Base-by-base conservation (phyloP, 2,888 invertebrate species). In the Agonopterix subpropinquella region DNA sequence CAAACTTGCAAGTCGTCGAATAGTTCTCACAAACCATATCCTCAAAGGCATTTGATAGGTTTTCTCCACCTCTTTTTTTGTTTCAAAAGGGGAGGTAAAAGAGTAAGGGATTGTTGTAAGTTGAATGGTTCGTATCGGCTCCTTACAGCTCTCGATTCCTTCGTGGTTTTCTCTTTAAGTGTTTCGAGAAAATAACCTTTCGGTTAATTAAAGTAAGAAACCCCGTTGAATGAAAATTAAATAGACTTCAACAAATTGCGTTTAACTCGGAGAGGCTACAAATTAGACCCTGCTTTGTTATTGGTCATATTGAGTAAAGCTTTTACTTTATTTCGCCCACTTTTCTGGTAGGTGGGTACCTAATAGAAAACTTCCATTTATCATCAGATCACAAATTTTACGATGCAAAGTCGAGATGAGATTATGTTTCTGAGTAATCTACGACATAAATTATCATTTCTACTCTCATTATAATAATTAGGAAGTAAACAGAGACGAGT, bases 171-270 rank as follows among this genome's bases (percentile, higher is more conserved):
- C 56, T 58, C 59, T 65, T 66, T 62, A 62, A 68, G 67, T 64
- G 62, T 64, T 68, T 64, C 57, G 51, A 53, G 54, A 61, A 13
- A 65, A 67, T 65, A 68, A 62, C 64, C 64, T 62, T 68, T 63
- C 69, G 64, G 68, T 73, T 74, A 74, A 77, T 77, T 75, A 73
- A 73, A 73, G 64, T 66, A 69, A 67, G 64, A 69, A 70, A 70
- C 58, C 59, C 55, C 59, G 63, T 64, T 64, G 61, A 65, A 67
- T 68, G 68, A 67, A 77, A 76, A 76, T 73, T 73, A 72, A 77
- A 73, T 71, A 72, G 73, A 73, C 69, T 69, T 66, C 67, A 65
- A 63, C 69, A 67, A 73, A 74, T 73, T 73, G 68, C 63, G 65
- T 67, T 70, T 64, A 60, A 67, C 68, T 54, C 57, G 56, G 48